Base-by-base conservation (phyloP, 2,888 invertebrate species). In the Limulus polyphemus region DNA sequence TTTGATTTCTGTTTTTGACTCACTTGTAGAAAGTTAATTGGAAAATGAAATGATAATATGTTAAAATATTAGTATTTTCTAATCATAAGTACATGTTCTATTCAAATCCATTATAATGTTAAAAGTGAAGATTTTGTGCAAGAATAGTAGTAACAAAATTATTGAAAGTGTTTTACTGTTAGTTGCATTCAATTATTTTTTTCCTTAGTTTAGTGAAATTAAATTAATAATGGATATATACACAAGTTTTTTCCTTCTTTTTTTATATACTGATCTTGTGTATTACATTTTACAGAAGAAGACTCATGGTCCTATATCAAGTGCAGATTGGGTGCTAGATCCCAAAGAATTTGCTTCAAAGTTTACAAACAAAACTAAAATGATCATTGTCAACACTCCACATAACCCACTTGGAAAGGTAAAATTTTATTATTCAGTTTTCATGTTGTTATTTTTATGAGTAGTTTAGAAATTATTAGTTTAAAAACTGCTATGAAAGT, bases 361-460 rank as follows among this genome's bases (percentile, higher is more conserved):
- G 11, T 97, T 99, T 76, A 93, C 83, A 70, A 74, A 79, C 2
- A 90, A 88, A 75, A 99, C 99, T 0, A 99, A 99, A 81, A 85
- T 89, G 76, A 85, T 99, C 2, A 87, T 99, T 60, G 71, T 98
- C n/a, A 99, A 98, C 77, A 97, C 95, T 0, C 99, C 99, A 0
- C 90, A 99, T 77, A 99, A 99, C 78, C 99, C 99, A 0, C 77
- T 93, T 0, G 99, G 99, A 55, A 99, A 99, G 79, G 89, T 94
- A 16, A 47, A 52, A 4, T 16, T 16, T 46, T 14, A 46, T 3
- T 32, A 32, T 11, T 46, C 13, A n/a, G 13, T 32, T n/a, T 10
- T 12, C 32, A 32, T 46, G 13, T 56, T n/a, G 2, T 16, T 4
- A 32, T 11, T 46, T 56, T 16, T 56, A 56, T 17, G 12, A 10